phyloP scores from a whole-genome alignment of 2,113 vertebrate genomes.

The Raja brachyura region DNA sequence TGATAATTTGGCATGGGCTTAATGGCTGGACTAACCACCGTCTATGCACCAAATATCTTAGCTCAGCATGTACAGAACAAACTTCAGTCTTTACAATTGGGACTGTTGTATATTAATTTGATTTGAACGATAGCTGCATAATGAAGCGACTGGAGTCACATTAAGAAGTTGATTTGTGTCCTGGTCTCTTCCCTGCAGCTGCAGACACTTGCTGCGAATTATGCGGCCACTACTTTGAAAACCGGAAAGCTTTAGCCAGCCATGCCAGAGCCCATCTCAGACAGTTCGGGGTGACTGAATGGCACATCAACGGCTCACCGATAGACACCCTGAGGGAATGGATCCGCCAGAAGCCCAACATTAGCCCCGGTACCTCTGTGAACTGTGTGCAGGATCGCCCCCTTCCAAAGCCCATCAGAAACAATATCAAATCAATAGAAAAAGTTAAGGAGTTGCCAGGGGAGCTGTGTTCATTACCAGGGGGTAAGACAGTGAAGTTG shows the following conservation, averaged over 20 bases:
- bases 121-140: background rate
- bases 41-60: background rate
- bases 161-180: conserved; percentile 30
- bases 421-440: conserved; percentile 9
- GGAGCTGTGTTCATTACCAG: conserved; percentile 28
- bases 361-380: background rate
- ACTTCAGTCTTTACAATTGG: conserved; percentile 1
- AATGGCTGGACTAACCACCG: background rate
- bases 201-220: conserved; percentile 86
- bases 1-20: background rate
- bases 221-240: conserved; percentile 92
- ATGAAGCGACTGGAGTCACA: conserved; percentile 7
- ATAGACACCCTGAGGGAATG: conserved; percentile 94
- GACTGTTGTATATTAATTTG: conserved; percentile 17
- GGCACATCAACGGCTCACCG: conserved; percentile 92
- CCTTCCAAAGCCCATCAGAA: conserved; percentile 27
- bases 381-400: conserved; percentile 27
- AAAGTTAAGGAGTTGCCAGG: conserved; percentile 20
- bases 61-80: background rate
- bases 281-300: conserved; percentile 92
- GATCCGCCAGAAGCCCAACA: conserved; percentile 55
- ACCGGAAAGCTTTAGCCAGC: conserved; percentile 89
- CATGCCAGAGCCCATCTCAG: conserved; percentile 85
- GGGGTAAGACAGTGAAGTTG: conserved; percentile 36
- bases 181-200: conserved; percentile 44